A percentile compares a stretch with the other conserved stretches of the same genome.
These are phyloP conservation scores for Lophius piscatorius DNA, from an alignment of 2,113 vertebrate species.

Conservation along the genomic window DNA sequence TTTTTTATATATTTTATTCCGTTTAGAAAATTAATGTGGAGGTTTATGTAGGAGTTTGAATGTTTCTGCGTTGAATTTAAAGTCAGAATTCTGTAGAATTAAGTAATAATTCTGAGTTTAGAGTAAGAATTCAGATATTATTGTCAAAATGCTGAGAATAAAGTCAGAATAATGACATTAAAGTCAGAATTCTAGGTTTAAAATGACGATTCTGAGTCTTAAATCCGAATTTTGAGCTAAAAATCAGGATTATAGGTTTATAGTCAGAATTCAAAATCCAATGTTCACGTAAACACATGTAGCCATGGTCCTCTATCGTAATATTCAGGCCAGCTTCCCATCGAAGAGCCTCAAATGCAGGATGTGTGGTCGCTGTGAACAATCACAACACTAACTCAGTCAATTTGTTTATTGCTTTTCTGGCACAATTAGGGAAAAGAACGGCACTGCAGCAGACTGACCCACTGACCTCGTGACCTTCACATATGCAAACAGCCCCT, in stretches of 20 bases:
- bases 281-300: no score
- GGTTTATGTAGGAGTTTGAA: no score
- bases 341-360: background rate
- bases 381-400: slow-evolving; percentile 4
- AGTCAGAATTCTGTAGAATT: no score
- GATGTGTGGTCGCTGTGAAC: slow-evolving; percentile 13
- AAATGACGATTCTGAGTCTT: background rate
- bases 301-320: no score
- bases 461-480: slow-evolving; percentile 37
- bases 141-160: no score
- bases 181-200: background rate
- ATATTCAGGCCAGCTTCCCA: background rate
- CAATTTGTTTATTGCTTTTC: slow-evolving; percentile 67
- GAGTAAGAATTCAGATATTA: no score
- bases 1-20: background rate
- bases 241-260: background rate
- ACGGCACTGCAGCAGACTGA: slow-evolving; percentile 26
- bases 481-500: slow-evolving; percentile 37
- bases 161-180: no score
- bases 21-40: background rate
- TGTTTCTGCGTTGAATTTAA: no score
- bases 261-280: no score
- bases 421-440: slow-evolving; percentile 44
- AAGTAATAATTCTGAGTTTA: no score
- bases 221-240: background rate